Conservation (phyloP, 2,888 invertebrate genomes). For the Criorhina ranunculi region DNA sequence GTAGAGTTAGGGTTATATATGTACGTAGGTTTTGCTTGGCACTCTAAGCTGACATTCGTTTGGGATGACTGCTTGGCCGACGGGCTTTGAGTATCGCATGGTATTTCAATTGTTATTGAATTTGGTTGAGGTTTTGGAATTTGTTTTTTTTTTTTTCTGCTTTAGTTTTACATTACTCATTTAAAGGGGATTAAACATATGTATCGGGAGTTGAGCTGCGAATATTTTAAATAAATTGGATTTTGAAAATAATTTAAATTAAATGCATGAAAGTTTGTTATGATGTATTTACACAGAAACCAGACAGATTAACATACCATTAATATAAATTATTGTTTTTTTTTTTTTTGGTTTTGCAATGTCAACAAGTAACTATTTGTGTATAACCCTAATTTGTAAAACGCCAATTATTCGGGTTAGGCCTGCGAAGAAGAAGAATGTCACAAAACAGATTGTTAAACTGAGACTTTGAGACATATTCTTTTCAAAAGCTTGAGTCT, state of each 20-base stretch:
- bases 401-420: too few relatives aligned
- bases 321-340: too few relatives aligned
- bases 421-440: too few relatives aligned
- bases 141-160: background rate
- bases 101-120: constrained; percentile 29
- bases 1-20: constrained; percentile 52
- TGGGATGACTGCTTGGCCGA: constrained; percentile 34
- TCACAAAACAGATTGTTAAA: too few relatives aligned
- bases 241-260: background rate
- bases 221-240: background rate
- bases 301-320: too few relatives aligned
- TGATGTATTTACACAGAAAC: too few relatives aligned
- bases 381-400: too few relatives aligned
- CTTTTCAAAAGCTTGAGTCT: too few relatives aligned
- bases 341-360: too few relatives aligned
- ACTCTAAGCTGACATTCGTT: constrained; percentile 56
- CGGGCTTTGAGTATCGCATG: constrained; percentile 33
- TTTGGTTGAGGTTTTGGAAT: constrained; percentile 14
- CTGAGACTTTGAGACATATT: too few relatives aligned
- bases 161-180: constrained; percentile 14
- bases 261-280: too few relatives aligned
- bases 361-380: too few relatives aligned
- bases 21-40: constrained; percentile 46
- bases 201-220: background rate
- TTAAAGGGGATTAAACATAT: background rate